A percentile compares a stretch with the other conserved stretches of the same genome.
These are phyloP conservation scores for Plumapathes pennacea DNA, from an alignment of 92 coral and sea anemone species.

Conservation along the genomic window DNA sequence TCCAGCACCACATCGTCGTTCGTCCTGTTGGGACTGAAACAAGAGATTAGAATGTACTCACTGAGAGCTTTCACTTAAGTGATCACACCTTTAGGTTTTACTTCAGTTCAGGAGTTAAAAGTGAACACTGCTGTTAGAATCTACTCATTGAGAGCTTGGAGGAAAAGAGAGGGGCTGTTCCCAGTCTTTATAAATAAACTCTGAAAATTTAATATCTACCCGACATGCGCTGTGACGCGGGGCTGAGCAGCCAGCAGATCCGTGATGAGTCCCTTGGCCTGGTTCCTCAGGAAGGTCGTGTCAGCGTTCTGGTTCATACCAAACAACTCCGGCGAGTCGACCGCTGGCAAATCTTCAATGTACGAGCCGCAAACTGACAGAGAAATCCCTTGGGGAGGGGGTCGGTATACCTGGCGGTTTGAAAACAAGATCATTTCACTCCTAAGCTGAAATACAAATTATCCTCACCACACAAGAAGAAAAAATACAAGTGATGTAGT, in stretches of 20 bases:
- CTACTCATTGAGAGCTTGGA: too few relatives aligned
- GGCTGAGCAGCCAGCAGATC: constrained; percentile 74
- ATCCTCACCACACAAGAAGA: too few relatives aligned
- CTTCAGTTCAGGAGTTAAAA: background rate
- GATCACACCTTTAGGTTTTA: too few relatives aligned
- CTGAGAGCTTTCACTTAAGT: too few relatives aligned
- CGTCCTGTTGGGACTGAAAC: constrained; percentile 69
- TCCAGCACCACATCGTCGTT: constrained; percentile 86
- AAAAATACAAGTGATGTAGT: too few relatives aligned
- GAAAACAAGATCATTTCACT: background rate
- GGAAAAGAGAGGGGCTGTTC: too few relatives aligned
- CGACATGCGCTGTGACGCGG: background rate
- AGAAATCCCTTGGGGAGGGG: constrained; percentile 88
- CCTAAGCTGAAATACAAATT: too few relatives aligned
- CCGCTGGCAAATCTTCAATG: constrained; percentile 81
- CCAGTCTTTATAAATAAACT: too few relatives aligned
- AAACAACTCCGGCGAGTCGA: constrained; percentile 84
- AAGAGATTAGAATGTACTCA: too few relatives aligned
- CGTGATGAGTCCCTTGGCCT: constrained; percentile 62
- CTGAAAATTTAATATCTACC: constrained; percentile 7
- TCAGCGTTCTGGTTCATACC: constrained; percentile 94
- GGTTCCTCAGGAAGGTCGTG: constrained; percentile 61
- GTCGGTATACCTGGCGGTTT: constrained; percentile 73
- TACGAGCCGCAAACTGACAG: constrained; percentile 89
- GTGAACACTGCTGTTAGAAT: too few relatives aligned